These are phyloP conservation scores for Nematostella vectensis DNA, from an alignment of 92 coral and sea anemone species.

Conservation along the genomic window DNA sequence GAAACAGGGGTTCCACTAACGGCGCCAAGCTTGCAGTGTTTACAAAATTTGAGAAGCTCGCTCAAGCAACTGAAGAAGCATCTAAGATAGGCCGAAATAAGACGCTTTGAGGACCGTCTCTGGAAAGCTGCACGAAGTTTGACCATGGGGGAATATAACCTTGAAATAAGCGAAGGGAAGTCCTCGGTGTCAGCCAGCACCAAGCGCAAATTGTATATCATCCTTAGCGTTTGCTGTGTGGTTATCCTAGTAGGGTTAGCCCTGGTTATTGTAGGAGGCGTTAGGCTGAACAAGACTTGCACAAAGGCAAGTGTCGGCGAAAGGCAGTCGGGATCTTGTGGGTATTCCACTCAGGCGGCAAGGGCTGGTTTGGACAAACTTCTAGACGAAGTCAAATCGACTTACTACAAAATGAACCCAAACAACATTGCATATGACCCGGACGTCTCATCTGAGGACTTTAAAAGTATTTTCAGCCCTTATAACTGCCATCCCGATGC, in stretches of 20 bases:
- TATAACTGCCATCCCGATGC: slow-evolving; percentile 84
- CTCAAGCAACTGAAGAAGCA: too few relatives aligned
- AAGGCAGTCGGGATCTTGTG: slow-evolving; percentile 9
- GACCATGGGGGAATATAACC: slow-evolving; percentile 5
- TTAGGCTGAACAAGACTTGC: neutral
- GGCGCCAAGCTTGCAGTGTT: too few relatives aligned
- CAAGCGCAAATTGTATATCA: slow-evolving; percentile 11
- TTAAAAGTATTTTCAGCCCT: slow-evolving; percentile 63
- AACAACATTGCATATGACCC: slow-evolving; percentile 60
- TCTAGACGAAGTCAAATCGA: slow-evolving; percentile 49
- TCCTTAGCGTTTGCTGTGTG: slow-evolving; percentile 29
- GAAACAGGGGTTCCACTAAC: too few relatives aligned
- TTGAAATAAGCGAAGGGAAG: slow-evolving; percentile 12
- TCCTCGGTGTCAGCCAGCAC: neutral
- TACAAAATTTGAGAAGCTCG: too few relatives aligned
- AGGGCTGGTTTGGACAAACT: slow-evolving; percentile 53
- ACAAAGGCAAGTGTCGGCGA: neutral
- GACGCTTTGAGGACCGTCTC: too few relatives aligned
- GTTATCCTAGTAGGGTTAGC: slow-evolving; percentile 52
- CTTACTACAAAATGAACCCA: slow-evolving; percentile 68
- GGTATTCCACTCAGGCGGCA: slow-evolving; percentile 58
- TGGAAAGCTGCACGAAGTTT: too few relatives aligned
- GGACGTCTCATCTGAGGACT: slow-evolving; percentile 34
- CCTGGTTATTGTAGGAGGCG: slow-evolving; percentile 49
- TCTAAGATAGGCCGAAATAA: too few relatives aligned